Base-by-base conservation (phyloP, 2,113 vertebrate species). In the Anolis carolinensis region DNA sequence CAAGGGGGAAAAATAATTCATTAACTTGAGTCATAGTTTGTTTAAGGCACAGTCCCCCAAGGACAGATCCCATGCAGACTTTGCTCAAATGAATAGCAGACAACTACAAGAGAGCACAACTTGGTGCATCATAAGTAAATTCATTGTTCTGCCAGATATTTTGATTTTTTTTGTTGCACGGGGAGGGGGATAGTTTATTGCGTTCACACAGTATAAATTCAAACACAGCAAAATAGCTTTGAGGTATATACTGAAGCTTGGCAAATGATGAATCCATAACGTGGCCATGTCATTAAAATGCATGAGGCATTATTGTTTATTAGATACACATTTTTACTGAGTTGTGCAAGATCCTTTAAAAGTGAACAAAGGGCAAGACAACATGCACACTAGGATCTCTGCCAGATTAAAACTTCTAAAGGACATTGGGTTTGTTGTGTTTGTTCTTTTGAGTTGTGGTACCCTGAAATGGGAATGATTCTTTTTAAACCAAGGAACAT, bases 231-330 rank as follows among this genome's bases (percentile, higher is more conserved):
- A 89, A 87, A 1, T 10, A 83, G n/a, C 84, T 63, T 39, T 78
- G 14, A 79, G 73, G 9, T 81, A 74, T 74, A 86, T 6, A 2
- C 30, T 88, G 72, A 77, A 89, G 86, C 20, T 1, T 92, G 77
- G 81, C 87, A 91, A 92, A 91, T 36, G 82, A 88, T 84, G 34
- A 63, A 91, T 86, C 48, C 25, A 76, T 90, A 62, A 65, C 84
- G 30, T 74, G 48, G 7, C 72, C 50, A 23, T 82, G 77, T 0
- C 0, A 27, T 76, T 93, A 86, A 91, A 90, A 89, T 59, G 74
- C 89, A 83, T 73, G 74, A 84, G 52, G 1, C 27, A 83, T 84
- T 89, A 5, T 83, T 93, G 16, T 63, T 93, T 90, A 39, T 34
- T 86, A 78, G 30, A 77, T 2, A 36, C 10, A 62, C 9, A 32